These are phyloP conservation scores for Anticlea derivata DNA, from an alignment of 2,888 invertebrate species.

Conservation along the genomic window DNA sequence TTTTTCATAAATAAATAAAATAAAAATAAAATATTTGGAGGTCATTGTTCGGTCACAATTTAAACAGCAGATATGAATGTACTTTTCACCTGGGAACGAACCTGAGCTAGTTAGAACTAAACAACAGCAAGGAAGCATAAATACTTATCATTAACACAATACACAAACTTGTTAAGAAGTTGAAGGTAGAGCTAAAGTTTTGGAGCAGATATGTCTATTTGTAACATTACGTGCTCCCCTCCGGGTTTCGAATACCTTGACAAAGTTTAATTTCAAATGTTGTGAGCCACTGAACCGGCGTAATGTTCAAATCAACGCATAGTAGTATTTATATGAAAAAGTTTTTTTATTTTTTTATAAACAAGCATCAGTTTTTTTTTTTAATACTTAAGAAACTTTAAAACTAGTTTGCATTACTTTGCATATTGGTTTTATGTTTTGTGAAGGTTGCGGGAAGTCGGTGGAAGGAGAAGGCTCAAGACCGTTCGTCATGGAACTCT, in stretches of 20 bases:
- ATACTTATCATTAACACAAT: constrained; percentile 15
- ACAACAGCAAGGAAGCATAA: constrained; percentile 13
- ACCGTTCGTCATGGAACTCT: too few relatives aligned
- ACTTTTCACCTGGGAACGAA: not conserved
- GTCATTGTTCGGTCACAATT: too few relatives aligned
- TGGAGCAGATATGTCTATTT: constrained; percentile 54
- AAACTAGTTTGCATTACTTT: too few relatives aligned
- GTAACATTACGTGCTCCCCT: constrained; percentile 45
- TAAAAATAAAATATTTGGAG: too few relatives aligned
- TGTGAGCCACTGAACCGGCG: constrained; percentile 15
- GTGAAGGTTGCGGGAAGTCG: too few relatives aligned
- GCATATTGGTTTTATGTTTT: too few relatives aligned
- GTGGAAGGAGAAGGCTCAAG: too few relatives aligned
- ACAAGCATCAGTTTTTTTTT: too few relatives aligned
- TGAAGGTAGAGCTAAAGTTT: constrained; percentile 41
- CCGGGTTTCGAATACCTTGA: constrained; percentile 29
- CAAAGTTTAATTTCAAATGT: constrained; percentile 31
- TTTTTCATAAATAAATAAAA: too few relatives aligned
- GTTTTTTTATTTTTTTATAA: too few relatives aligned
- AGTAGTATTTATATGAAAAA: not conserved
- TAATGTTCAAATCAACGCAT: not conserved
- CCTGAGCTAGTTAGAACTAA: constrained; percentile 4
- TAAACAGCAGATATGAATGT: not conserved
- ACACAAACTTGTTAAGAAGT: constrained; percentile 20
- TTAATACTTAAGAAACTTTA: too few relatives aligned